Evolutionary conservation across 1,140 invertebrate species (phyloP).

Genomic region (Bactericera cockerelli): DNA sequence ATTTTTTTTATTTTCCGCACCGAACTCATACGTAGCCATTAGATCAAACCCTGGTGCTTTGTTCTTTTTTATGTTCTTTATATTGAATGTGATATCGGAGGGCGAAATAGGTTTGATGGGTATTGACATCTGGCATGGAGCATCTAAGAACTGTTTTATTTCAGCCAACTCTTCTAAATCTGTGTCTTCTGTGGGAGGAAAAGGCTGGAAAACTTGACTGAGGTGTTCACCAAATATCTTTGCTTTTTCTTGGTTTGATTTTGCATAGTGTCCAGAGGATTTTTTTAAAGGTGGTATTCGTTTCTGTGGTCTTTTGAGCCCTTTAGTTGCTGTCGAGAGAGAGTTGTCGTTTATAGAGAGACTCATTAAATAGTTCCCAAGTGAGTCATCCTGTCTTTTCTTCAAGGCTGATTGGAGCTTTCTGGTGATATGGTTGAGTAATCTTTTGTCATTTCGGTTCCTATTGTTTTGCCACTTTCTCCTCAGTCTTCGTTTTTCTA

Average conservation of each 20-base stretch:
- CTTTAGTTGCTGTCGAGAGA: slow-evolving; percentile 18
- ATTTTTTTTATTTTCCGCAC: no score
- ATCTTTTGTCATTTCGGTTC: slow-evolving; percentile 5
- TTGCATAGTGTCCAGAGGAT: background rate
- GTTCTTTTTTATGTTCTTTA: slow-evolving; percentile 10
- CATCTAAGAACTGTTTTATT: background rate
- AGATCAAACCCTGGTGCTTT: slow-evolving; percentile 19
- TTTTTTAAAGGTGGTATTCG: background rate
- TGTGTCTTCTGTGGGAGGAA: background rate
- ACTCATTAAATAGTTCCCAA: background rate
- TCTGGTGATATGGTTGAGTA: background rate
- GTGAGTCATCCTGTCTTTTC: background rate
- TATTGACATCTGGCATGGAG: background rate
- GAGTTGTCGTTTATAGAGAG: slow-evolving; percentile 14
- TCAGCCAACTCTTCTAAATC: background rate
- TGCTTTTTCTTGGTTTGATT: background rate
- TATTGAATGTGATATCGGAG: no score
- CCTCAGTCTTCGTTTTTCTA: background rate
- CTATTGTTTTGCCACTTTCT: background rate
- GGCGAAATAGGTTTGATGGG: slow-evolving; percentile 8
- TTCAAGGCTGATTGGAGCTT: slow-evolving; percentile 3
- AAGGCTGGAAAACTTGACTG: slow-evolving; percentile 11
- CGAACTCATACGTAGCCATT: no score
- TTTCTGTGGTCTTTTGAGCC: slow-evolving; percentile 10
- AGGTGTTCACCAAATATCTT: background rate